phyloP scores from a whole-genome alignment of 1,140 invertebrate genomes.

The Heliothis subflexa region DNA sequence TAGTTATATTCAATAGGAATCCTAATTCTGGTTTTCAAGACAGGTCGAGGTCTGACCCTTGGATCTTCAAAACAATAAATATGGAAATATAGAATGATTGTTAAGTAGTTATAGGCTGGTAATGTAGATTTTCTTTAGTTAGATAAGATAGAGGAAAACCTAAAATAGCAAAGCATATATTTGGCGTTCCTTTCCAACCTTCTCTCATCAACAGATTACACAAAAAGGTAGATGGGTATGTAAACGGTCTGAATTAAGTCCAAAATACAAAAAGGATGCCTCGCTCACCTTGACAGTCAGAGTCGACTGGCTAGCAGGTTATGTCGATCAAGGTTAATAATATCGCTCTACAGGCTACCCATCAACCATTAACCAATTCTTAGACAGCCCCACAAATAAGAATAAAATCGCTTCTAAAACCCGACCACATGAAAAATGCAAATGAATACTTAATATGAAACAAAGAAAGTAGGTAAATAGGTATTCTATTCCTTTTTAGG shows the following conservation, averaged over 20 bases:
- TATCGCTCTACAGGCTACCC: not conserved
- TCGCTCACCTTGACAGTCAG: slow-evolving; percentile 22
- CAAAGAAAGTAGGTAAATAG: no score
- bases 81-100: no score
- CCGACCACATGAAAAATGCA: no score
- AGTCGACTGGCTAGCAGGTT: not conserved
- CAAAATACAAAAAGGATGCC: slow-evolving; percentile 10
- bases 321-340: slow-evolving; percentile 4
- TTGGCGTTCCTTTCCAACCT: not conserved
- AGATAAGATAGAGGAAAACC: not conserved
- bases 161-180: not conserved
- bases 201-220: not conserved
- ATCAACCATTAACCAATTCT: not conserved
- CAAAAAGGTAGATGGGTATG: no score
- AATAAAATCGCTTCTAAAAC: no score
- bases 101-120: not conserved
- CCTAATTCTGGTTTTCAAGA: no score
- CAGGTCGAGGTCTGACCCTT: no score
- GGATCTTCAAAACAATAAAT: no score
- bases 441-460: no score
- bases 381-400: no score
- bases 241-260: not conserved
- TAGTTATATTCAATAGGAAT: not conserved
- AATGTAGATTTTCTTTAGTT: no score
- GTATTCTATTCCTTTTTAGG: no score